A percentile compares a stretch with the other conserved stretches of the same genome.
Evolutionary conservation across 1,140 invertebrate species (phyloP).

Genomic region (Drosophila virilis): DNA sequence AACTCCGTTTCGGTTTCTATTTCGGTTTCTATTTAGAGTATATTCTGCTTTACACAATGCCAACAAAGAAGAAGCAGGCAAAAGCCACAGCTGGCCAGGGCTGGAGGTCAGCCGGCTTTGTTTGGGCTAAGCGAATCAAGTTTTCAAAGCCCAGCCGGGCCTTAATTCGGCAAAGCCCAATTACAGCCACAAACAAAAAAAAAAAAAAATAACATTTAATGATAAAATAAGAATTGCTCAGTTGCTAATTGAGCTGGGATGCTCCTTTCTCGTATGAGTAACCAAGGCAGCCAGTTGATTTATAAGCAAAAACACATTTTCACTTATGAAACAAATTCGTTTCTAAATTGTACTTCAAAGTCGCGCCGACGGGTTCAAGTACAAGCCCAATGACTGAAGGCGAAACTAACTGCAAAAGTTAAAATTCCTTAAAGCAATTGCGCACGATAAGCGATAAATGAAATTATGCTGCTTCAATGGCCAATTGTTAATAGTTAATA

Average conservation of each 20-base stretch:
- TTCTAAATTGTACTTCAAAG: slow-evolving; percentile 61
- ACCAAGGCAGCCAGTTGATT: slow-evolving; percentile 29
- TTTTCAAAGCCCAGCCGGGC: slow-evolving; percentile 54
- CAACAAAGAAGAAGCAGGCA: slow-evolving; percentile 47
- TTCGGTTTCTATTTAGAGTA: slow-evolving; percentile 37
- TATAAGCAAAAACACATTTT: slow-evolving; percentile 8
- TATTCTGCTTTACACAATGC: slow-evolving; percentile 61
- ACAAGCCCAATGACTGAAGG: slow-evolving; percentile 56
- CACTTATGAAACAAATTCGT: slow-evolving; percentile 41
- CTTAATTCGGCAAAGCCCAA: slow-evolving; percentile 42
- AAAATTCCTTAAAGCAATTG: slow-evolving; percentile 44
- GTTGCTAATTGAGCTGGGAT: slow-evolving; percentile 14
- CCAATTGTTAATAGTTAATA: slow-evolving; percentile 21
- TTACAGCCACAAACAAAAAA: slow-evolving; percentile 38
- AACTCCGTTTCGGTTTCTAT: slow-evolving; percentile 41
- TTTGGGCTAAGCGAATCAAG: slow-evolving; percentile 70
- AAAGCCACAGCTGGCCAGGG: slow-evolving; percentile 46
- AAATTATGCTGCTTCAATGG: slow-evolving; percentile 26
- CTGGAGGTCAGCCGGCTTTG: slow-evolving; percentile 60
- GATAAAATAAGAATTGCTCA: slow-evolving; percentile 13
- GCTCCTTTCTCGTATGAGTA: slow-evolving; percentile 20
- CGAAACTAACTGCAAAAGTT: slow-evolving; percentile 46
- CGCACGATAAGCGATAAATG: slow-evolving; percentile 9
- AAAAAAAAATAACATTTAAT: neutral
- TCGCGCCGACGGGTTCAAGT: slow-evolving; percentile 62